Percentiles rank a stretch among this genome's conserved stretches.
Conservation (phyloP, 2,797 vertebrate genomes). For the Arrhamphus sclerolepis region DNA sequence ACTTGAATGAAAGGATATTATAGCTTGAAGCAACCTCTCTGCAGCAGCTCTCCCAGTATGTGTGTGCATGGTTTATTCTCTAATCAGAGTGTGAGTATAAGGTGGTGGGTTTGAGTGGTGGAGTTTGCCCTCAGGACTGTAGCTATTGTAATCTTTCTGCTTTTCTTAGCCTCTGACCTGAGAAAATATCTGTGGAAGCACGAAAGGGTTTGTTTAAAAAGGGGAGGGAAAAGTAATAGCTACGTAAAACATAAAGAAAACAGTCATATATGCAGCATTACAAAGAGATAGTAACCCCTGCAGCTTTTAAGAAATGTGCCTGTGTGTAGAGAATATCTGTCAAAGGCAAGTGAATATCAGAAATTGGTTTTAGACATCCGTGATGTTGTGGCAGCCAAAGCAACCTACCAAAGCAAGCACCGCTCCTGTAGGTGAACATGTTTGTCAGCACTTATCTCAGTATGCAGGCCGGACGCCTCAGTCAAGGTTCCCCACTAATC, state of each 20-base stretch:
- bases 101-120: constrained; percentile 50
- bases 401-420: constrained; percentile 45
- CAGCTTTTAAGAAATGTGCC: constrained; percentile 37
- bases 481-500: constrained; percentile 73
- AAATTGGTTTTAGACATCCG: constrained; percentile 27
- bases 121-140: constrained; percentile 60
- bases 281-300: constrained; percentile 42
- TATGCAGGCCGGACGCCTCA: constrained; percentile 63
- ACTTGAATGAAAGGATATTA: constrained; percentile 78
- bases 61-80: constrained; percentile 71
- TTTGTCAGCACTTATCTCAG: constrained; percentile 73
- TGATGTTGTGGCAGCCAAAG: constrained; percentile 30
- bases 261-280: constrained; percentile 54
- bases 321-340: constrained; percentile 32
- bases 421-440: constrained; percentile 56
- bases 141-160: constrained; percentile 64
- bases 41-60: constrained; percentile 48
- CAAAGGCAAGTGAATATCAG: constrained; percentile 47
- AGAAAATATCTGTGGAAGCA: constrained; percentile 57
- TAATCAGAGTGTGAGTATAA: constrained; percentile 70
- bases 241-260: constrained; percentile 45
- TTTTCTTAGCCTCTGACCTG: constrained; percentile 69
- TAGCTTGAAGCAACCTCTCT: constrained; percentile 74
- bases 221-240: constrained; percentile 48
- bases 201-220: constrained; percentile 40